Evolutionary conservation across 2,797 vertebrate species (phyloP), one percentile per base, ranked within the genome.

Genomic region (Ibycter americanus): DNA sequence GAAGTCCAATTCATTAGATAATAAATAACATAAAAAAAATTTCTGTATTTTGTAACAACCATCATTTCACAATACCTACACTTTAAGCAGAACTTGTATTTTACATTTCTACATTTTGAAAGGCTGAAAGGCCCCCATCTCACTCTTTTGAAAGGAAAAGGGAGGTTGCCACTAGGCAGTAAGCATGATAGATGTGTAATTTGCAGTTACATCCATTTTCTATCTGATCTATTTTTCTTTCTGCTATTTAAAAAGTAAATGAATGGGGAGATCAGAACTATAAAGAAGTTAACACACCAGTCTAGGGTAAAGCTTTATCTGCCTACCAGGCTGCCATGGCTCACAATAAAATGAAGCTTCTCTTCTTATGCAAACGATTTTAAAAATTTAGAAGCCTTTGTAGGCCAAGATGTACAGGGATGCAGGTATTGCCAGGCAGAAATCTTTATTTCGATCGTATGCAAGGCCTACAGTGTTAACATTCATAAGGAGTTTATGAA

Each of bases 221-320:
- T 85, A 49, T 96, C 74, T 92, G 81, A 86, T 78, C 76, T 93
- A 46, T 94, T 96, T 91, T 91, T 54, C 73, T 86, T 55, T 89
- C 68, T 94, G 63, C 47, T 84, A 34, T 94, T 97, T 95, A 88
- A 96, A 96, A 96, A 93, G 34, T 73, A 96, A 97, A 94, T 76
- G 89, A 96, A 91, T 12, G 2, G 82, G 58, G 61, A 87, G 81
- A 93, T 94, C 74, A 94, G 73, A 94, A 61, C 67, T 96, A 77
- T 89, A 95, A 93, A 81, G 78, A 83, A 91, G 76, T 91, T 91
- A 97, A 86, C 72, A 70, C 47, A 87, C 44, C 16, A 73, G 52
- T 91, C 68, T 93, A 17, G 21, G 44, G 77, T 91, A 95, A 89
- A 95, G 88, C 59, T 97, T 97, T 96, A 81, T 97, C 94, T 96